Base-by-base conservation (phyloP, 2,797 vertebrate genomes). In the Phalloptychus januarius region DNA sequence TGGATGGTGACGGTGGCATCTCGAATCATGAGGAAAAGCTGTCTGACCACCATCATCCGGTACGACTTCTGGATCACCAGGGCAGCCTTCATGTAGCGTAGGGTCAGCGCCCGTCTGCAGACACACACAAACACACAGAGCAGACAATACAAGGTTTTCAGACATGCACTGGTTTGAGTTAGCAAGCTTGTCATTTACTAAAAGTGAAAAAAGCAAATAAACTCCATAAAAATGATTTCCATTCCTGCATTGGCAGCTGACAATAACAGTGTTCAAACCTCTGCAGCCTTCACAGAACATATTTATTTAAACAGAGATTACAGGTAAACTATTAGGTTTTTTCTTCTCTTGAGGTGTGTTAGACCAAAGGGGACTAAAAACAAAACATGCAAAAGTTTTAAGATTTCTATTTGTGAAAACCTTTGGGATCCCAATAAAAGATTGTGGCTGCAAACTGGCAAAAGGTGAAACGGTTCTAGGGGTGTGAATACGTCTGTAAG, bases 31-130 rank as follows among this genome's bases (percentile, higher is more conserved):
- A 93, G 86, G 89, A 94, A 96, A 38, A 88, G 58, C 71, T 81
- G 88, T 6, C 87, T 85, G 79, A 95, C 91, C 72, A 84, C 70
- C 76, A 92, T 54, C 96, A 96, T 96, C 54, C 93, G 87, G 83
- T 88, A 94, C 0, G 86, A 92, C 89, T 94, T 96, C 94, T 97
- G 96, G 80, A 97, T 91, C 1, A 90, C 75, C 65, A 96, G 25
- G 0, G 94, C 95, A n/a, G 96, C 96, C n/a, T 83, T 88, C 13
- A 90, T 91, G 83, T 92, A 94, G 77, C 86, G 89, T 78, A 96
- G 87, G 0, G 31, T 84, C 88, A 90, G 79, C 1, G 81, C 83
- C 15, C 87, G 77, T 7, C 96, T 96, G 78, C 40, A 79, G 44
- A 11, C 45, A 71, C 7, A 40, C 0, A 1, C 18, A 48, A 0